Evolutionary conservation across 2,113 vertebrate genomes (phyloP), one percentile per base, ranked within the genome.

Genomic region (Dromas ardeola): DNA sequence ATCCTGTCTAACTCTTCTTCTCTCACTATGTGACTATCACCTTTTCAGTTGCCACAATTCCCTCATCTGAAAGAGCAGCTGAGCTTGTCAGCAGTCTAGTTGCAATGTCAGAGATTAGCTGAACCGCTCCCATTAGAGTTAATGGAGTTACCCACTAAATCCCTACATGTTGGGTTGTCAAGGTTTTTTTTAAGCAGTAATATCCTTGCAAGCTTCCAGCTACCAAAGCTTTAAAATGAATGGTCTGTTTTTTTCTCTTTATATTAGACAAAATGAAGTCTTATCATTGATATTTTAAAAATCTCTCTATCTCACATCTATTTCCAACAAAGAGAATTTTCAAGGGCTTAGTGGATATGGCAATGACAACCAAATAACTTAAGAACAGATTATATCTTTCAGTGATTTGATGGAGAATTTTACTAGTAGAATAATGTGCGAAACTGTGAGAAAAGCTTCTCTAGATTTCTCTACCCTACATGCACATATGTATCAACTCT

Each of bases 91-190:
- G 92, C 86, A 93, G 94, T 53, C 73, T 32, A 45, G 72, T 13
- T 69, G 89, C 91, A 80, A 26, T 80, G 95, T 76, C 73, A 91
- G 83, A 91, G 95, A 89, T 91, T 53, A 94, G 81, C 88, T 95
- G 93, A 91, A 30, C 89, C 77, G 81, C 89, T 95, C 95, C 93
- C n/a, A 40, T 61, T 47, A 50, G 77, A 65, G 58, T 8, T 95
- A 58, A 93, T 87, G 94, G 73, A 96, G 86, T 77, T 73, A 87
- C 86, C 86, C 42, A 26, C 26, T 40, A 82, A 89, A 94, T 77
- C 94, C 93, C 70, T 83, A 27, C 73, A 18, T 38, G 50, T 13
- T 90, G 88, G 26, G 9, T 45, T 90, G 84, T 62, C 94, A 94
- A 59, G 77, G 3, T 79, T 76, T 94, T 94, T 69, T 77, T 72